Conservation (phyloP, 2,113 vertebrate species). For the Anseranas semipalmata region DNA sequence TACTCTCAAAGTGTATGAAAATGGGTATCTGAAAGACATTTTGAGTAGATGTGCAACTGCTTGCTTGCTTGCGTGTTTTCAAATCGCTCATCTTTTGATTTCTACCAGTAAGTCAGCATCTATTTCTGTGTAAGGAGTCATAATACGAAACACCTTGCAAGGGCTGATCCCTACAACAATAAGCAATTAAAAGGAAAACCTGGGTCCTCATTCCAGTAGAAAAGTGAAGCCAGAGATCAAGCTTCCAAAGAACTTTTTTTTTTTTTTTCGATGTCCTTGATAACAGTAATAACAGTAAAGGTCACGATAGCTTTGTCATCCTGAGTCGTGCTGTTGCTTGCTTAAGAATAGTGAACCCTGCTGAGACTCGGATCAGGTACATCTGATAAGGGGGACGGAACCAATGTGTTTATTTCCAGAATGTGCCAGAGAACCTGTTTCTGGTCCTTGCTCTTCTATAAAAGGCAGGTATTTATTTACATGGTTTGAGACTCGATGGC, state of each 20-base stretch:
- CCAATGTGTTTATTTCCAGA: background rate
- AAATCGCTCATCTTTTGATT: background rate
- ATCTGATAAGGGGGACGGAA: background rate
- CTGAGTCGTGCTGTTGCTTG: background rate
- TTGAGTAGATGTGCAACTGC: background rate
- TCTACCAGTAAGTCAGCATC: background rate
- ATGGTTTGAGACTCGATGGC: background rate
- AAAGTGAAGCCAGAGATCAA: background rate
- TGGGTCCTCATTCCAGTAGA: background rate
- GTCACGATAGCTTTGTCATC: background rate
- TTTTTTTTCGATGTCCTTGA: background rate
- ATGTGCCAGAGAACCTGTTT: background rate
- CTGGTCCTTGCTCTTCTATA: background rate
- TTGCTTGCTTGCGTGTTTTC: background rate
- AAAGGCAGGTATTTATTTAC: constrained; percentile 28
- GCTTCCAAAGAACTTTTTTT: background rate
- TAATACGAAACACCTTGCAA: background rate
- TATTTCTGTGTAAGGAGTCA: background rate
- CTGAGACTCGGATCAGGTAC: background rate
- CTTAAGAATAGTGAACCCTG: background rate
- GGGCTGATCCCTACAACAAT: background rate
- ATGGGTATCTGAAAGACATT: background rate
- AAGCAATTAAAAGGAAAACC: background rate
- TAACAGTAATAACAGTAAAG: constrained; percentile 21
- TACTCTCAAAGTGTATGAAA: background rate